phyloP scores from a whole-genome alignment of 2,113 vertebrate species.

The rabbit (Oryctolagus cuniculus) region DNA sequence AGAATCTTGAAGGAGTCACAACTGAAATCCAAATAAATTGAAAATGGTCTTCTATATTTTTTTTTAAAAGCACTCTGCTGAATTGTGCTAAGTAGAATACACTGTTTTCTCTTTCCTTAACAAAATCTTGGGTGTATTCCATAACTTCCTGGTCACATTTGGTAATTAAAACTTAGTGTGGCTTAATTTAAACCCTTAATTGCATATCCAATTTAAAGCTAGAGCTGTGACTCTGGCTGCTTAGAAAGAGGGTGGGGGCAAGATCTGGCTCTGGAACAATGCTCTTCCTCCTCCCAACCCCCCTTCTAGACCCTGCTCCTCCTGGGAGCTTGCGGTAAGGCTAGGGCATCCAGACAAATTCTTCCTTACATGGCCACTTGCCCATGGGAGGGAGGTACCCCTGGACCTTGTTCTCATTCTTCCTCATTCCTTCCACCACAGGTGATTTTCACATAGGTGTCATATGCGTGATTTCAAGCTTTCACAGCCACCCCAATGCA shows the following conservation, averaged over 20 bases:
- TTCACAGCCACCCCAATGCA: background rate
- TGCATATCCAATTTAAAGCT: slow-evolving; percentile 82
- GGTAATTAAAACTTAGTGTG: slow-evolving; percentile 84
- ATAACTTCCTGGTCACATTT: slow-evolving; percentile 84
- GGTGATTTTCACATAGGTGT: background rate
- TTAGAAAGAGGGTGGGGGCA: slow-evolving; percentile 71
- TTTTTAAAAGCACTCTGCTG: slow-evolving; percentile 57
- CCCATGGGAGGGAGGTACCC: background rate
- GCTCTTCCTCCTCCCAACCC: slow-evolving; percentile 44
- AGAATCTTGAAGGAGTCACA: slow-evolving; percentile 55
- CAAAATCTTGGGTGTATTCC: slow-evolving; percentile 83
- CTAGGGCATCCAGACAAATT: background rate
- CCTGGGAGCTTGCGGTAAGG: background rate
- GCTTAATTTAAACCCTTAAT: slow-evolving; percentile 85
- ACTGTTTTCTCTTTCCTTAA: slow-evolving; percentile 78
- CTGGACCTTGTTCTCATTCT: background rate
- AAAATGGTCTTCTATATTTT: slow-evolving; percentile 63
- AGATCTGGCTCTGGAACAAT: slow-evolving; percentile 73
- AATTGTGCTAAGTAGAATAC: slow-evolving; percentile 74
- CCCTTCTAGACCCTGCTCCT: background rate
- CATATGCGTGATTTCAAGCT: background rate
- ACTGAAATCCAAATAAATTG: slow-evolving; percentile 55
- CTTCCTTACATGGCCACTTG: background rate
- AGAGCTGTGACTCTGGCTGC: slow-evolving; percentile 77
- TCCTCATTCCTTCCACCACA: background rate